Evolutionary conservation across 64 coral and sea anemone species (phyloP), one percentile per base, ranked within the genome.

Genomic region (Porites lutea): DNA sequence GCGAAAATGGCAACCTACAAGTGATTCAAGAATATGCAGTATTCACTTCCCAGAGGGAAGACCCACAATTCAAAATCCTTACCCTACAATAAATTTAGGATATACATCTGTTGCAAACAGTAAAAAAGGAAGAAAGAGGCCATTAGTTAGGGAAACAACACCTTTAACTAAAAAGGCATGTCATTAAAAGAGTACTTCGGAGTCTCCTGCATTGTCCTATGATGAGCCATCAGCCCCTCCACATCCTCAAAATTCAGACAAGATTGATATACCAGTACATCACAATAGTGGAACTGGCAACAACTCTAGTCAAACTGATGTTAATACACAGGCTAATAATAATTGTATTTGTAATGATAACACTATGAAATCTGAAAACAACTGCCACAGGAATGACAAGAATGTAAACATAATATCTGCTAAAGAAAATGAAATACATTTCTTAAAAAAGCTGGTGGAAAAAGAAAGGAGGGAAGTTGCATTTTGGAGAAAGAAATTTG

Each of bases 11-110:
- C 51, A 88, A 70, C 92, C 92, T 54, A 93, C 82, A 59, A 82
- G 88, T 73, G 72, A 89, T 79, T 87, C 86, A 71, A 78, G 92
- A 87, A 86, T 93, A 52, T 93, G 92, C 68, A 72, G 63, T 69
- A 73, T 72, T 20, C 85, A 93, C 68, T 93, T 93, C 43, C 48
- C 22, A 53, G 92, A 88, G 60, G 76, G 83, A 44, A 47, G 51
- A 47, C 92, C 84, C 45, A 83, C 89, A 82, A n/a, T 20, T 74
- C 44, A 90, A 82, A 90, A 82, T 27, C 78, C 79, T 73, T 52
- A 91, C n/a, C 89, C 89, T 52, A 91, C 79, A 11, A 58, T 82
- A 82, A 51, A 82, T 54, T 69, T 82, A 71, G 89, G 89, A 37
- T 90, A 90, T 65, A 87, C 60, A 54, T 13, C 66, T 59, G 63